Percentiles rank a stretch among this genome's conserved stretches.
Evolutionary conservation across 2,797 vertebrate genomes (phyloP).

Genomic region (Remorina albescens): DNA sequence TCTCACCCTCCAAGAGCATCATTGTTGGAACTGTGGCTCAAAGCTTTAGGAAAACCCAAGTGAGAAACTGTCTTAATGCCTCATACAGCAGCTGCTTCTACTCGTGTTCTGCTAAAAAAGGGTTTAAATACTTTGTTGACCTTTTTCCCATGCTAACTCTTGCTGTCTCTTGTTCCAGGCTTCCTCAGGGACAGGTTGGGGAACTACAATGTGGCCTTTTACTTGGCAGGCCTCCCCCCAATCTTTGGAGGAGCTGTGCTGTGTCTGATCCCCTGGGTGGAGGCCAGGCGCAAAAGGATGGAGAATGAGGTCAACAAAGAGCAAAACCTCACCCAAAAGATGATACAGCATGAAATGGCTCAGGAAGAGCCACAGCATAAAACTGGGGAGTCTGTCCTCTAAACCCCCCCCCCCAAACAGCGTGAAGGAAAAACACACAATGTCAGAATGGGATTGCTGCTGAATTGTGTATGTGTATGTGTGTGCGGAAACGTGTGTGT

Average conservation of each 20-base stretch:
- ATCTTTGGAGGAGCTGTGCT: constrained; percentile 91
- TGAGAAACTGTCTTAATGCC: neutral
- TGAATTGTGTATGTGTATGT: constrained; percentile 17
- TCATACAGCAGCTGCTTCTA: neutral
- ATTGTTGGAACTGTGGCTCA: neutral
- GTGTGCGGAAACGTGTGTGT: neutral
- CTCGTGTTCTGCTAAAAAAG: neutral
- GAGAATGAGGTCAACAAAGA: constrained; percentile 59
- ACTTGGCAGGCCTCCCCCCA: constrained; percentile 94
- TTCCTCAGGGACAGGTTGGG: constrained; percentile 89
- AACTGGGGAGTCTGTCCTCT: constrained; percentile 76
- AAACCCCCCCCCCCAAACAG: constrained; percentile 32
- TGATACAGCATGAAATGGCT: constrained; percentile 82
- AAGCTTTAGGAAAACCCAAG: neutral
- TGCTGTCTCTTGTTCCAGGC: constrained; percentile 77
- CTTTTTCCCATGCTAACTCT: neutral
- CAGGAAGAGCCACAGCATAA: constrained; percentile 53
- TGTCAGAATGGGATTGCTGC: constrained; percentile 31
- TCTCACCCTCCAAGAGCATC: neutral
- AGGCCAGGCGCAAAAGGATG: constrained; percentile 79
- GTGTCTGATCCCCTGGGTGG: constrained; percentile 94
- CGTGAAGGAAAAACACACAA: constrained; percentile 39
- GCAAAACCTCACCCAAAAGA: constrained; percentile 83
- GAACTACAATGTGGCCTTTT: constrained; percentile 92
- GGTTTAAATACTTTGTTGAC: neutral